Base-by-base conservation (phyloP, 2,113 vertebrate species). In the Nothocercus nigrocapillus region DNA sequence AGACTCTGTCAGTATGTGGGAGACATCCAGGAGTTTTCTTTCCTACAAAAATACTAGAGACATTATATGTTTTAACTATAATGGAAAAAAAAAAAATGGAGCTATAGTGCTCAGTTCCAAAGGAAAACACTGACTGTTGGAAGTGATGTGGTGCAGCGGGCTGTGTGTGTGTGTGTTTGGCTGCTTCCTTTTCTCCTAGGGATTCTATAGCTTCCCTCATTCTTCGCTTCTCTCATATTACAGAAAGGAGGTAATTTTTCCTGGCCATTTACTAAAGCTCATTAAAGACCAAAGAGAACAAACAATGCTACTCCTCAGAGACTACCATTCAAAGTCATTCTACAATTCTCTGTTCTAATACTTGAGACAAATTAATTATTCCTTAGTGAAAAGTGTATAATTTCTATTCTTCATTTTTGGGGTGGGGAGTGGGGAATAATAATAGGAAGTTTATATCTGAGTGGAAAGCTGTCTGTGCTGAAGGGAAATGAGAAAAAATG, bases 341-440 rank as follows among this genome's bases (percentile, higher is more conserved):
- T 98, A 97, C 99, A 99, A 98, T 99, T 99, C 98, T 98, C 98
- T 98, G 98, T 99, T 99, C 98, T 99, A 99, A 99, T 99, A 98
- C 99, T 99, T 99, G 98, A 99, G 98, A 99, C 99, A 99, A 99
- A 99, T 99, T 99, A 99, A 99, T 99, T 99, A 99, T 99, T 99
- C 98, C 98, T 99, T 98, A 98, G 98, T 99, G 99, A 98, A 98
- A 98, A 99, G 98, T 98, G 98, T 98, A 98, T 99, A 99, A 98
- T 98, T 98, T 97, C 97, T 98, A 98, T 98, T 98, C 98, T 98
- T 98, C 97, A 98, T 98, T 98, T 97, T 97, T 97, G 95, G 95
- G 95, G 93, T 96, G 79, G 97, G 97, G 97, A 97, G 95, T 97
- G 94, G 96, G 98, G 97, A 98, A 98, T 98, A 98, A 96, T 98